Base-by-base conservation (phyloP, 2,888 invertebrate species). In the Reticulitermes lucifugus region DNA sequence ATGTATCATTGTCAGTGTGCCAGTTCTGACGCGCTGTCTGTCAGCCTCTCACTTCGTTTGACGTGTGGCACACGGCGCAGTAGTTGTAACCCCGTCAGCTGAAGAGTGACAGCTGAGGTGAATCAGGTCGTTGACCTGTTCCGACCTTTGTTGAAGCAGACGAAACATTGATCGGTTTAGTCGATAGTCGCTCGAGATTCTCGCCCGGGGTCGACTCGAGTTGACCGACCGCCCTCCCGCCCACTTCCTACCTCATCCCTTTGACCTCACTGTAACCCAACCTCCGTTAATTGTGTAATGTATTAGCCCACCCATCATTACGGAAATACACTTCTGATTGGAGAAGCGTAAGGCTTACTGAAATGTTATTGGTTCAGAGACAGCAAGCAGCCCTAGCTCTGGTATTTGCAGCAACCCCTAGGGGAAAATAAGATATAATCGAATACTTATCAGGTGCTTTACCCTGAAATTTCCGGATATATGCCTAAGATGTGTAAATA, bases 141-240 rank as follows among this genome's bases (percentile, higher is more conserved):
- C 29, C 81, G 81, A 81, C 81, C 81, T 81, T 70, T 81, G 81
- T 70, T 70, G n/a, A 43, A 81, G 70, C 46, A 81, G 81, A 81
- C 70, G 65, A 81, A 81, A 81, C 25, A 70, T 81, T 70, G 81
- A 81, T 81, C 81, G 59, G 80, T 60, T 29, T 51, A 60, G 59
- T 80, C 80, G 60, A 80, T 80, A 80, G 80, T 80, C n/a, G 35
- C 60, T 60, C 60, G 59, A 81, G 65, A 65, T 65, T 81, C 81
- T 77, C 22, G 22, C 46, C 21, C 73, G 35, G 73, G 73, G 41
- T 46, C 77, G 46, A 43, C 77, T 77, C 51, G 46, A 77, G 46
- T 43, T 43, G 35, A 43, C 75, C 35, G 43, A 21, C 43, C 41
- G 6, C 21, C 4, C 12, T 7, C 43, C 75, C 43, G 4, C 35